These are phyloP conservation scores for Notocelia uddmanniana DNA, from an alignment of 2,888 invertebrate genomes.

Conservation along the genomic window DNA sequence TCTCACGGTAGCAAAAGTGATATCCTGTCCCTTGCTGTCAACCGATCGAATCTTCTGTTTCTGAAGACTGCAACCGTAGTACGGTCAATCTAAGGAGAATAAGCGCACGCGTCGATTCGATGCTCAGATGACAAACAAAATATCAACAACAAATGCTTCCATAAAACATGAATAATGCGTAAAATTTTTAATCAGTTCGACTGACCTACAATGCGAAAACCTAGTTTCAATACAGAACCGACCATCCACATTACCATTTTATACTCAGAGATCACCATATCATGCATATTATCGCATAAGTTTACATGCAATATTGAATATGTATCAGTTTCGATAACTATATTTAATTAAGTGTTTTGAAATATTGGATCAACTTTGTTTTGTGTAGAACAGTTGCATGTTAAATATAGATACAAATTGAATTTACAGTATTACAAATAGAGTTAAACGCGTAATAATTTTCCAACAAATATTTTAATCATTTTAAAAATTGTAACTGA, in stretches of 20 bases:
- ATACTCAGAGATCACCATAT: neutral
- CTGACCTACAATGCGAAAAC: slow-evolving; percentile 25
- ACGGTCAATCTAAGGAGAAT: no score
- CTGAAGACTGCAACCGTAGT: no score
- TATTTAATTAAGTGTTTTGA: slow-evolving; percentile 41
- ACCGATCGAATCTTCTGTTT: no score
- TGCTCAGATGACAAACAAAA: neutral
- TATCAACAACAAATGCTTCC: slow-evolving; percentile 1
- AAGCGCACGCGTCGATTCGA: neutral
- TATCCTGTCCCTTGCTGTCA: no score
- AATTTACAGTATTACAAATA: neutral
- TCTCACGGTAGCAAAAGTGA: no score
- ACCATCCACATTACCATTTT: slow-evolving; percentile 36
- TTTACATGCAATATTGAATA: slow-evolving; percentile 31
- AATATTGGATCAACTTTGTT: slow-evolving; percentile 32
- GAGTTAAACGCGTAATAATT: neutral
- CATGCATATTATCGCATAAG: slow-evolving; percentile 24
- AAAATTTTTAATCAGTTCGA: slow-evolving; percentile 1
- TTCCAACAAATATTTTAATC: no score
- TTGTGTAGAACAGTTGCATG: neutral
- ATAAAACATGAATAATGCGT: slow-evolving; percentile 11
- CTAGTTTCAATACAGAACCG: slow-evolving; percentile 10
- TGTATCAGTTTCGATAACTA: slow-evolving; percentile 32
- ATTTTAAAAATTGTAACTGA: no score
- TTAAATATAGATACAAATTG: neutral